Evolutionary conservation across 2,113 vertebrate species (phyloP).

Genomic region (Crotalus horridus): DNA sequence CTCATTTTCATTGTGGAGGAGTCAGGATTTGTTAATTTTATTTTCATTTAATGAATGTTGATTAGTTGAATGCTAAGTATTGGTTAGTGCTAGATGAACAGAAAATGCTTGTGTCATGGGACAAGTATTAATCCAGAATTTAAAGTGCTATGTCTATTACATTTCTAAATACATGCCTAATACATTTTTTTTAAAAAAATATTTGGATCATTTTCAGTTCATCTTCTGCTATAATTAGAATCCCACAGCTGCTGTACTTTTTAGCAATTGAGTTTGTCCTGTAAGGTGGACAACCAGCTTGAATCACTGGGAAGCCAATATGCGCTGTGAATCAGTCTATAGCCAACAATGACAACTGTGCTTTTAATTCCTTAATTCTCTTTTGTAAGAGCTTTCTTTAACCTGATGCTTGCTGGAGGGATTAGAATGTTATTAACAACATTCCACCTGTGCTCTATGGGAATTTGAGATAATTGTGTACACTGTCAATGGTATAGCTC

Average conservation of each 20-base stretch:
- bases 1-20: constrained; percentile 29
- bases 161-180: neutral
- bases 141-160: neutral
- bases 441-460: neutral
- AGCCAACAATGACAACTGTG: neutral
- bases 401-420: neutral
- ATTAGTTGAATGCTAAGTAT: constrained; percentile 14
- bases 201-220: neutral
- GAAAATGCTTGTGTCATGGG: neutral
- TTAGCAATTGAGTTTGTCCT: neutral
- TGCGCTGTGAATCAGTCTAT: neutral
- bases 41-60: constrained; percentile 15
- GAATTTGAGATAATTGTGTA: neutral
- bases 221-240: neutral
- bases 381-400: neutral
- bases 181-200: neutral
- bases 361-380: neutral
- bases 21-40: constrained; percentile 14
- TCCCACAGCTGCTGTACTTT: neutral
- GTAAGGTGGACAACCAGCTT: neutral
- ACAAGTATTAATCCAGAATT: constrained; percentile 19
- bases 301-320: neutral
- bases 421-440: neutral
- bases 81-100: constrained; percentile 1
- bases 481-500: neutral